Base-by-base conservation (phyloP, 2,888 invertebrate genomes). In the Epirrhoe alternata region DNA sequence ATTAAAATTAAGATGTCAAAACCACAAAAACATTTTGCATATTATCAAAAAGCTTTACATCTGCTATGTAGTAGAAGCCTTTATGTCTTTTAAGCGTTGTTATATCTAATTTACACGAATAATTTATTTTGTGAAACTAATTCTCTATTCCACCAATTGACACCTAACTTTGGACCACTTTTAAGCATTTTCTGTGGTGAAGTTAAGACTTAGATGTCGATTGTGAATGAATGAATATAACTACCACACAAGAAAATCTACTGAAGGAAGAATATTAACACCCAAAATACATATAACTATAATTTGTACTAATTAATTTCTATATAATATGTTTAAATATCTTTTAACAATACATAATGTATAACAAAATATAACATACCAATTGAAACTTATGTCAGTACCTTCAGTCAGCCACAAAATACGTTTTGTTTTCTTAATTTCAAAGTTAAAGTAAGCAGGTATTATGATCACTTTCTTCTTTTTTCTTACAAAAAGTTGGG, bases 231-330 rank as follows among this genome's bases (percentile, higher is more conserved):
- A 8, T 42, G 16, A 31, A 53, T 42, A 24, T 3, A 53, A 17
- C 45, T 52, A 63, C 56, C 57, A 63, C 57, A 57, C 62, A 63
- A 63, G 56, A 62, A 45, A 63, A 52, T 51, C 38, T 56, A 56
- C 50, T 10, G 10, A 63, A 1, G 52, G 56, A 52, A 63, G 56
- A 47, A 53, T 45, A 42, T 47, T 42, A 45, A 57, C 63, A 47
- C 51, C 56, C 31, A 42, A 24, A 61, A 47, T 38, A 54, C 42
- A 60, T 42, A 58, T 53, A 56, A 38, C 31, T 56, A 35, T 42
- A 56, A 45, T 63, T 63, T 63, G 63, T 63, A 63, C 63, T 63
- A 63, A 63, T 57, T 63, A 62, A 62, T 62, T 52, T 51, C 51
- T 63, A 57, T 49, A 24, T 51, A 47, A 56, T 51, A 51, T 24